These are phyloP conservation scores for Platanista minor DNA, from an alignment of 2,113 vertebrate genomes.

Conservation along the genomic window DNA sequence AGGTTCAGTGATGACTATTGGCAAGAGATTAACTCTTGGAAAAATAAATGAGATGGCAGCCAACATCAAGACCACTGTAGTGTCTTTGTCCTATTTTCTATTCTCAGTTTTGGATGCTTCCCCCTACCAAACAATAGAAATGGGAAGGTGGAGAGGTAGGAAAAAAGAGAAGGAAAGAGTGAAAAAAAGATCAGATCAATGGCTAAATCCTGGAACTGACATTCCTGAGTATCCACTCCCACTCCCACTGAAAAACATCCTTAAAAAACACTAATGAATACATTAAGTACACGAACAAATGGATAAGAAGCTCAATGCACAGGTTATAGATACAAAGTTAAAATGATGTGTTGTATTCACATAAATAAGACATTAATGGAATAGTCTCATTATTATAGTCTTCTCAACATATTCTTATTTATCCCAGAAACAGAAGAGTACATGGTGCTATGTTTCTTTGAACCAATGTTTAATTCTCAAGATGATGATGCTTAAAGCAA, in stretches of 20 bases:
- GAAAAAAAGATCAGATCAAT: background rate
- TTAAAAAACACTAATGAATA: background rate
- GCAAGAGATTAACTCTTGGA: background rate
- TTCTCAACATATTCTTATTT: background rate
- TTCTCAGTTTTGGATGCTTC: background rate
- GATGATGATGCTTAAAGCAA: background rate
- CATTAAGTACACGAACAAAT: background rate
- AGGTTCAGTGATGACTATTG: background rate
- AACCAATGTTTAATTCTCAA: background rate
- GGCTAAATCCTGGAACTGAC: background rate
- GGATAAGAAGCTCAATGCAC: background rate
- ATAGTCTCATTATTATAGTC: background rate
- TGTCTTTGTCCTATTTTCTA: background rate
- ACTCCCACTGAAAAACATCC: background rate
- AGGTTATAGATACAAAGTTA: background rate
- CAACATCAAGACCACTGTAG: background rate
- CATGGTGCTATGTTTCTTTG: background rate
- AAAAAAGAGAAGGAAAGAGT: background rate
- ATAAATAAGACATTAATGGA: background rate
- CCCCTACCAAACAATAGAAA: background rate
- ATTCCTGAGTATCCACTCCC: background rate
- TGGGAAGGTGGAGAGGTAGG: background rate
- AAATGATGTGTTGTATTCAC: background rate
- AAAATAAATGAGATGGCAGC: background rate
- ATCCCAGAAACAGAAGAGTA: background rate